These are phyloP conservation scores for Chaitophorus viminalis DNA, from an alignment of 2,888 invertebrate genomes.

Conservation along the genomic window DNA sequence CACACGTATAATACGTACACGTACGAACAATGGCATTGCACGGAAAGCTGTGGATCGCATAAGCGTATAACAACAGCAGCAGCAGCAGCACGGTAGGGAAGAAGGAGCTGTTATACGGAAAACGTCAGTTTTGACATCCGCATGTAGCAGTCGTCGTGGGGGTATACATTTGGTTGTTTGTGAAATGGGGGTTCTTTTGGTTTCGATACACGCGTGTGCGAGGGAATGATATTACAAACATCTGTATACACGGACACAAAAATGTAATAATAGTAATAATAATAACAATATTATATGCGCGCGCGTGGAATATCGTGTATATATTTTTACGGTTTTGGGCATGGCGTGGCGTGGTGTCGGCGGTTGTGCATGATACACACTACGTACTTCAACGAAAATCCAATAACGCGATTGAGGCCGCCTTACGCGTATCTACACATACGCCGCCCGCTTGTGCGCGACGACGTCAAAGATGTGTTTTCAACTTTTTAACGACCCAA, in stretches of 20 bases:
- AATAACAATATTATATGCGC: neutral
- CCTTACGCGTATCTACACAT: neutral
- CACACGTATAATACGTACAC: no score
- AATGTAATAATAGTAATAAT: no score
- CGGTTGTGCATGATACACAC: neutral
- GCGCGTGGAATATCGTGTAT: neutral
- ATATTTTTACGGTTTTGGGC: neutral
- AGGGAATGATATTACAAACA: neutral
- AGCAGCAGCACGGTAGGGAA: no score
- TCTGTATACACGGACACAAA: neutral
- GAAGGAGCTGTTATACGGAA: neutral
- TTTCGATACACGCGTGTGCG: neutral
- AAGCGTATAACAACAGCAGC: no score
- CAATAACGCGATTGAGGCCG: slow-evolving; percentile 2
- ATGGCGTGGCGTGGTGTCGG: neutral
- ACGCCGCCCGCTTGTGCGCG: no score
- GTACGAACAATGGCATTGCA: no score
- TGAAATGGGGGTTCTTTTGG: neutral
- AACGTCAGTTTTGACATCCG: slow-evolving; percentile 24
- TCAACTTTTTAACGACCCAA: slow-evolving; percentile 44
- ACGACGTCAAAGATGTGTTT: slow-evolving; percentile 11
- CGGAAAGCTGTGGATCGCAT: neutral
- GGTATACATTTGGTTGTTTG: neutral
- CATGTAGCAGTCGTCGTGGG: neutral
- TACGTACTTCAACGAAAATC: slow-evolving; percentile 8